Evolutionary conservation across 2,113 vertebrate genomes (phyloP), one percentile per base, ranked within the genome.

Genomic region (Neolamprologus falcicula): DNA sequence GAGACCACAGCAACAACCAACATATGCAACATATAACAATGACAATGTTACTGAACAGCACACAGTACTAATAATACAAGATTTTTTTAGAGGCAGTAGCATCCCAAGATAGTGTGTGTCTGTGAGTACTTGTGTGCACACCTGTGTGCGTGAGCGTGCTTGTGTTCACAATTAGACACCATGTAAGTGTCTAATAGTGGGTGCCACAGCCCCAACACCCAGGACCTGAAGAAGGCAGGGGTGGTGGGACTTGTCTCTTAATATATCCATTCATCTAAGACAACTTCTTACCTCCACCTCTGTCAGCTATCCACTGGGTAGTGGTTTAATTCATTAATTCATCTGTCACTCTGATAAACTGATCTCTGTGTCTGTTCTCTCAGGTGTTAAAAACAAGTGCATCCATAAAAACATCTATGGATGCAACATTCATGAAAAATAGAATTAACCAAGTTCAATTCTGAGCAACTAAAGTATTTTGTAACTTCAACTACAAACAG

Each of bases 1-100:
- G 59, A 0, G 0, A 33, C 59, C 59, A 59, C 26, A 2, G 17
- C 17, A 63, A 63, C 31, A 35, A 35, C 59, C 59, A 63, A n/a
- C 17, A 11, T 19, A 0, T 63, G 59, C 59, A 35, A 63, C 59
- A n/a, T 35, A 35, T 63, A 19, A 35, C 17, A 63, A 19, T 63
- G 59, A 0, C 28, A 63, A 11, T 63, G 31, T 63, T 63, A 35
- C 17, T 35, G 59, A 63, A 63, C 6, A 11, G 4, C 31, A 35
- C 59, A 63, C 59, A 35, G 17, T 35, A 63, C 4, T n/a, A 11
- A 63, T 35, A 63, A 63, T 63, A 63, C 59, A 35, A 11, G 31
- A 63, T 35, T 35, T 63, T 14, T 35, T 35, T 35, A 63, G 59
- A 63, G 17, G 59, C 59, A 63, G 59, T 33, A 35, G 31, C 31